These are phyloP conservation scores for Hypanus sabinus DNA, from an alignment of 2,113 vertebrate species.

Conservation along the genomic window DNA sequence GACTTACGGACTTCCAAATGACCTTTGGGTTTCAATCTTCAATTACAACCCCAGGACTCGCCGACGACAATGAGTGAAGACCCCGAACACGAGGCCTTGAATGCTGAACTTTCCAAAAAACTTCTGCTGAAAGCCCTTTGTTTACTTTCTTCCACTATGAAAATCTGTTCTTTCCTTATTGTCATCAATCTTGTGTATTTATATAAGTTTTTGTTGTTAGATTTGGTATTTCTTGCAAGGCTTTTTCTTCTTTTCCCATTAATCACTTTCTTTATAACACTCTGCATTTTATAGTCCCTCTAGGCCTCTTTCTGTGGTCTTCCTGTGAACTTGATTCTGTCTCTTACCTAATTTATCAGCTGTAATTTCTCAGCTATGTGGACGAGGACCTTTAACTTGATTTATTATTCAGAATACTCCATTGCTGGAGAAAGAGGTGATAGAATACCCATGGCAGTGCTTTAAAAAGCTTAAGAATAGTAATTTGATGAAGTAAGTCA, in stretches of 20 bases:
- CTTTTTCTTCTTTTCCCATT: neutral
- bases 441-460: neutral
- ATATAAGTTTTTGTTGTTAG: neutral
- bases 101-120: no score
- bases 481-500: neutral
- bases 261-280: neutral
- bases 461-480: neutral
- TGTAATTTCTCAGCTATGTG: neutral
- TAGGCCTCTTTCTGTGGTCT: neutral
- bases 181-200: neutral
- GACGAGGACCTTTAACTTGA: neutral
- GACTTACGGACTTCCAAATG: no score
- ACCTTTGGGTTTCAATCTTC: no score
- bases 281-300: neutral
- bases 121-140: neutral
- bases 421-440: neutral
- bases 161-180: neutral
- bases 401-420: constrained; percentile 10
- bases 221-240: neutral
- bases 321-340: neutral
- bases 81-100: no score
- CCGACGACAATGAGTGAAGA: no score
- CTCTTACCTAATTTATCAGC: neutral
- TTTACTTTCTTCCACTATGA: neutral
- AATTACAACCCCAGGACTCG: no score